Percentiles rank a stretch among this genome's conserved stretches.
These are phyloP conservation scores for Elachura formosa DNA, from an alignment of 2,113 vertebrate genomes.

Conservation along the genomic window DNA sequence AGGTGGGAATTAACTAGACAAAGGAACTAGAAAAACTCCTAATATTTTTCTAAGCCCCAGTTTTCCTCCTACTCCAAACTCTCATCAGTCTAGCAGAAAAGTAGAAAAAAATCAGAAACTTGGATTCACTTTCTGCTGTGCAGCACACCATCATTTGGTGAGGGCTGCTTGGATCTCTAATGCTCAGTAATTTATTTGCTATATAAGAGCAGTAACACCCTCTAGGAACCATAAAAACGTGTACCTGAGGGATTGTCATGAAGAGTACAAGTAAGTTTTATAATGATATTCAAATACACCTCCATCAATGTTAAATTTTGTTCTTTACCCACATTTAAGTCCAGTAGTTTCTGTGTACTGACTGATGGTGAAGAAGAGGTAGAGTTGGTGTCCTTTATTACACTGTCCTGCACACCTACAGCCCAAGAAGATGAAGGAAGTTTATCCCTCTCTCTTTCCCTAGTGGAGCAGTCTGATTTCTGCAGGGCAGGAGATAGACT, in stretches of 20 bases:
- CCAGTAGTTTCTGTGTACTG: background rate
- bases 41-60: background rate
- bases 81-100: background rate
- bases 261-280: background rate
- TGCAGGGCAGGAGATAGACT: background rate
- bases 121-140: background rate
- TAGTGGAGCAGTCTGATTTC: background rate
- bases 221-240: background rate
- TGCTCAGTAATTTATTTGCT: background rate
- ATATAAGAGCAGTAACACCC: background rate
- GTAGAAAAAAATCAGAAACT: background rate
- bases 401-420: background rate
- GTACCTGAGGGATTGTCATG: background rate
- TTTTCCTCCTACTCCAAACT: background rate
- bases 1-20: background rate
- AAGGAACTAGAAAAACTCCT: too few species aligned
- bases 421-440: background rate
- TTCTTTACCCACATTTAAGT: background rate
- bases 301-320: background rate
- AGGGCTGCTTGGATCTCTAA: background rate
- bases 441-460: background rate
- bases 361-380: background rate
- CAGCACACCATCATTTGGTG: background rate
- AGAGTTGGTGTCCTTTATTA: accelerated
- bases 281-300: background rate